A percentile compares a stretch with the other conserved stretches of the same genome.
Conservation (phyloP, 2,797 vertebrate genomes). For the Octomys mimax region DNA sequence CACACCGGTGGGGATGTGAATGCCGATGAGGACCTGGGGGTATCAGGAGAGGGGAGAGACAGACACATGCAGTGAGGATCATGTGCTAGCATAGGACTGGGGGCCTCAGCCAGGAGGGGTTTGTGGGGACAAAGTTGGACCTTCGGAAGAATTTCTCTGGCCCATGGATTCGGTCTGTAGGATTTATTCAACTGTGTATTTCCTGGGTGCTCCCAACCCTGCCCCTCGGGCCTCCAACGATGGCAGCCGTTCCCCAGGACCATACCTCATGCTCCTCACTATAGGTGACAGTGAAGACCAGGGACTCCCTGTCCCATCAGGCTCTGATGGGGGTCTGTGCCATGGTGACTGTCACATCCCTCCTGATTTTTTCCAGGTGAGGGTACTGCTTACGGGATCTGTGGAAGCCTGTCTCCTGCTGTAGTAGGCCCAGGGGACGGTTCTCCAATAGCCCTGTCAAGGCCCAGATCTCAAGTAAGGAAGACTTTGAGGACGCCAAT, state of each 20-base stretch:
- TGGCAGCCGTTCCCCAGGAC: background rate
- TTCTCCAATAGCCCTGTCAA: background rate
- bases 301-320: background rate
- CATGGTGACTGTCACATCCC: background rate
- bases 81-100: background rate
- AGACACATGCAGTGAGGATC: background rate
- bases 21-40: accelerated
- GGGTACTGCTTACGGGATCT: background rate
- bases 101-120: background rate
- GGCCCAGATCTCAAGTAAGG: background rate
- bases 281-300: background rate
- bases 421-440: background rate
- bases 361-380: background rate
- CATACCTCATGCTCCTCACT: background rate
- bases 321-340: background rate
- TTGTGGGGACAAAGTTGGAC: background rate
- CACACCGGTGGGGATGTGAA: background rate
- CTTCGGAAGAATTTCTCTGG: background rate
- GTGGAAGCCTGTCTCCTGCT: background rate
- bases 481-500: background rate
- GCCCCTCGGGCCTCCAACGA: background rate
- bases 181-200: background rate
- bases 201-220: no score
- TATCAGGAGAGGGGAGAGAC: background rate
- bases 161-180: background rate